Percentiles rank a stretch among this genome's conserved stretches.
Conservation (phyloP, 2,113 vertebrate species). For the Larimichthys crocea region DNA sequence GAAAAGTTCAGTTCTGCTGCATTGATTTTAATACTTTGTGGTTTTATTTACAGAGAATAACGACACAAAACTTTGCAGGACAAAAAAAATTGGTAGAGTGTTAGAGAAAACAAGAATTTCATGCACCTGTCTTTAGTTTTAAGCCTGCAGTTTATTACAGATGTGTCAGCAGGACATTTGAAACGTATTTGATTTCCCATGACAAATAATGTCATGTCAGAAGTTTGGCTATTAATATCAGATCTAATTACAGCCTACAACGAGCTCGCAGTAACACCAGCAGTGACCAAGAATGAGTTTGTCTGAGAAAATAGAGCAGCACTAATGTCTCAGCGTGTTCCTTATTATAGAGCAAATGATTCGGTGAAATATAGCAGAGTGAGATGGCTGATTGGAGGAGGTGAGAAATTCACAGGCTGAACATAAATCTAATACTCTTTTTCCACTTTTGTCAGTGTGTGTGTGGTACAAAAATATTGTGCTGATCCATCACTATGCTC, state of each 20-base stretch:
- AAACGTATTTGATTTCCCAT: background rate
- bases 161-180: background rate
- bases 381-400: background rate
- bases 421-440: slow-evolving; percentile 14
- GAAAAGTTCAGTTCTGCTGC: background rate
- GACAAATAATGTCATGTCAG: background rate
- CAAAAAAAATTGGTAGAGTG: background rate
- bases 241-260: slow-evolving; percentile 21
- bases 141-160: background rate
- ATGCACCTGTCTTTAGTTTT: background rate
- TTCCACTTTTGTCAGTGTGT: slow-evolving; percentile 11
- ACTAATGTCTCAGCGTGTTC: background rate
- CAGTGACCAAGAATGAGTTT: background rate
- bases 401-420: background rate
- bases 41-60: background rate
- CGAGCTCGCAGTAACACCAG: background rate
- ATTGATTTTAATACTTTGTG: background rate
- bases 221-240: slow-evolving; percentile 24
- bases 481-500: slow-evolving; percentile 50
- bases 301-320: background rate
- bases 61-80: background rate
- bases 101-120: background rate
- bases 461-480: slow-evolving; percentile 30
- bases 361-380: background rate
- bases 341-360: slow-evolving; percentile 12